A percentile compares a stretch with the other conserved stretches of the same genome.
Evolutionary conservation across 2,888 invertebrate genomes (phyloP).

Genomic region (Oscheius sp.): DNA sequence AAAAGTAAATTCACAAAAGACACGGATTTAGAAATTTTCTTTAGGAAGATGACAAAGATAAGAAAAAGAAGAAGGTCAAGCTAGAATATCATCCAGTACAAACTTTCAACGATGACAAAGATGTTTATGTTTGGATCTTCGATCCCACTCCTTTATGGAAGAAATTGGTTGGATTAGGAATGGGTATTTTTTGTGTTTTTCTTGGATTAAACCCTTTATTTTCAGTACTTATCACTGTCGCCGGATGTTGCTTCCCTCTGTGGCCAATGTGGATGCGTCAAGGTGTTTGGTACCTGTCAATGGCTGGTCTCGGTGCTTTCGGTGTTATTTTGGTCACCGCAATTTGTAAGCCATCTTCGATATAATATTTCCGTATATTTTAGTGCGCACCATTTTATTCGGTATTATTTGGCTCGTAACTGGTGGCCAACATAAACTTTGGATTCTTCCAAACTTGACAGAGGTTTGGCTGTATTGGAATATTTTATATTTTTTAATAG

Average conservation of each 20-base stretch:
- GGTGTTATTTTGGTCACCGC: conserved; percentile 91
- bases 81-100: conserved; percentile 98
- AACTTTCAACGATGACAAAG: conserved; percentile 84
- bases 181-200: conserved; percentile 62
- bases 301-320: conserved; percentile 93
- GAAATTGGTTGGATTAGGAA: conserved; percentile 76
- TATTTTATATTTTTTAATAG: conserved; percentile 26
- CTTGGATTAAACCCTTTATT: conserved; percentile 73
- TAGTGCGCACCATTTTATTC: conserved; percentile 88
- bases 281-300: conserved; percentile 95
- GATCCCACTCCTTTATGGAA: conserved; percentile 76
- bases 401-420: conserved; percentile 89
- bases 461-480: conserved; percentile 78
- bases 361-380: conserved; percentile 27
- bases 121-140: conserved; percentile 80
- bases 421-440: conserved; percentile 90
- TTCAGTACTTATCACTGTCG: conserved; percentile 88
- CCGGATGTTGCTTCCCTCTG: conserved; percentile 96
- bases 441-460: conserved; percentile 98
- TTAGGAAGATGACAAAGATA: conserved; percentile 59
- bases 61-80: conserved; percentile 81
- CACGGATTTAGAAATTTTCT: conserved; percentile 15
- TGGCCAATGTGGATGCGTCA: conserved; percentile 88
- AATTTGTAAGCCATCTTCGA: conserved; percentile 77
- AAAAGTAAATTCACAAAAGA: background rate